Base-by-base conservation (phyloP, 2,888 invertebrate genomes). In the Stegana nigrithorax region DNA sequence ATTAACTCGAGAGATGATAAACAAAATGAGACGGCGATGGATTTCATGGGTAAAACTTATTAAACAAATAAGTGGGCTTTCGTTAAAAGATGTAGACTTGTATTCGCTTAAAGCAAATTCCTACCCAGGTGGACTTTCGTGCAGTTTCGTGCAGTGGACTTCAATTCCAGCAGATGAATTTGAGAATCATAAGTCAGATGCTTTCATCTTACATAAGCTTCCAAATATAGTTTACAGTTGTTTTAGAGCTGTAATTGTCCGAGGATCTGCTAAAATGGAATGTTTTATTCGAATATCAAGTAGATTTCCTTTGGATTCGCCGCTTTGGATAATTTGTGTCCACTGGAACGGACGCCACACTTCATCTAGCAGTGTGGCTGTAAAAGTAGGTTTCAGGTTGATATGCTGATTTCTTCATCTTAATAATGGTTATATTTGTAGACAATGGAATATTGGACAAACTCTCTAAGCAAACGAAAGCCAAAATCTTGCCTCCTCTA, bases 261-360 rank as follows among this genome's bases (percentile, higher is more conserved):
- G 95, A 69, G 92, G 92, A 62, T 91, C 91, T 88, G 96, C 93
- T 8, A 92, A 91, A 82, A 85, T 97, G 72, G 89, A 91, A 23
- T 92, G 93, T 12, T 89, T 91, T 44, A 90, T 96, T 66, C 91
- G 91, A 19, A 89, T 97, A 23, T 91, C 92, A 68, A 92, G 93
- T 73, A 92, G 94, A 81, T 97, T 95, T 83, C 97, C 97, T 0
- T 87, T 88, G 62, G 89, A 89, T 56, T 88, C 91, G 0, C 94
- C 97, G 0, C 86, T 96, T 59, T 94, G 96, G 87, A 89, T 91
- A 12, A 82, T 97, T 58, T 90, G 89, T 32, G 84, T 95, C 7
- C 89, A 90, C 72, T 92, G 92, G 89, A 92, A 93, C 81, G 91
- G 90, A 4, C 83, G 79, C 44, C 87, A 87, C 62, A 89, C 91